A percentile compares a stretch with the other conserved stretches of the same genome.
phyloP scores from a whole-genome alignment of 2,888 invertebrate species.

The Abrostola triplasia region DNA sequence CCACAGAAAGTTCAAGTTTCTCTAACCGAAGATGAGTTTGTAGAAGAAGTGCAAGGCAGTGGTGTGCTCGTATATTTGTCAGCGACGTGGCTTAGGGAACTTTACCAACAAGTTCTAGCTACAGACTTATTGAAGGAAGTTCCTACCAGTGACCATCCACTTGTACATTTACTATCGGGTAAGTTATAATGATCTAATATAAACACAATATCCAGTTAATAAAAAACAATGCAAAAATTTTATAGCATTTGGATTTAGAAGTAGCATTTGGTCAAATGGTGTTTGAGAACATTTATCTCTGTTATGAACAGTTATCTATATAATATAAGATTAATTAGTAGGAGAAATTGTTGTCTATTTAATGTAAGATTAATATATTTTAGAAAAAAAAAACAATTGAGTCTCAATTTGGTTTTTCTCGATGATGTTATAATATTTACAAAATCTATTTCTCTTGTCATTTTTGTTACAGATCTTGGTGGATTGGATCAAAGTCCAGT shows the following conservation, averaged over 20 bases:
- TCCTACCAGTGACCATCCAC: constrained; percentile 91
- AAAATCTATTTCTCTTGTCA: neutral
- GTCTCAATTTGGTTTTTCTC: too few species aligned
- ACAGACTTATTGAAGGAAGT: constrained; percentile 91
- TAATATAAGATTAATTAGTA: too few species aligned
- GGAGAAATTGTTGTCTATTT: too few species aligned
- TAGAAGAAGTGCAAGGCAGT: constrained; percentile 96
- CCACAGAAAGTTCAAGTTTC: constrained; percentile 83
- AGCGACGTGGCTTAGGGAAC: constrained; percentile 96
- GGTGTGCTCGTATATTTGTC: constrained; percentile 97
- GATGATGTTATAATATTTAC: neutral
- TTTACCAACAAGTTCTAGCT: constrained; percentile 95
- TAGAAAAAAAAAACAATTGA: too few species aligned
- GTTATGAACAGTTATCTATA: too few species aligned
- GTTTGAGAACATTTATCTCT: too few species aligned
- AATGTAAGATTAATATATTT: too few species aligned
- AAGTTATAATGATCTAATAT: constrained; percentile 32
- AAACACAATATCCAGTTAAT: too few species aligned
- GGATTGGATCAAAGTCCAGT: constrained; percentile 95
- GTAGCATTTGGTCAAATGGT: too few species aligned
- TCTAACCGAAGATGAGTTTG: constrained; percentile 95
- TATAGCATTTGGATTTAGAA: too few species aligned
- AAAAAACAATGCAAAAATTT: too few species aligned
- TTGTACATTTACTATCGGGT: constrained; percentile 93
- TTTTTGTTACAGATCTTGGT: constrained; percentile 90